Conservation (phyloP, 2,797 vertebrate genomes). For the Podargus strigoides region DNA sequence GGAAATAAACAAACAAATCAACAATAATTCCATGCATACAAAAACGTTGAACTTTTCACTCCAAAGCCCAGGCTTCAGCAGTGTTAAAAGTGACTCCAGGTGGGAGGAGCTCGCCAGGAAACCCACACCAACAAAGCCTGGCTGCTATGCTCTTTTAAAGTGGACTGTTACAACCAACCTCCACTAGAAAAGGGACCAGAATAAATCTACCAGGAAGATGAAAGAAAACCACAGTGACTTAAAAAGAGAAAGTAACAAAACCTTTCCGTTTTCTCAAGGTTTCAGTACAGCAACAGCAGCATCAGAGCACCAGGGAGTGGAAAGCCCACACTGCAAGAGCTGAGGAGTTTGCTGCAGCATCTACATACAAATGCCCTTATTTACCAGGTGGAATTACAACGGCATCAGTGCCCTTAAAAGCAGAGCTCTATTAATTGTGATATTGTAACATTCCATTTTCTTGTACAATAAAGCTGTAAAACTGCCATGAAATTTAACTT, state of each 20-base stretch:
- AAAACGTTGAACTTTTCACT: background rate
- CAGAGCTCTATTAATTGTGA: background rate
- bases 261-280: rapidly evolving
- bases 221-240: background rate
- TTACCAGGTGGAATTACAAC: background rate
- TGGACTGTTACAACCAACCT: background rate
- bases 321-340: background rate
- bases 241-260: background rate
- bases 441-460: background rate
- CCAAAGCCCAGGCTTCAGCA: background rate
- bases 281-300: background rate
- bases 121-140: background rate
- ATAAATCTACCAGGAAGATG: background rate
- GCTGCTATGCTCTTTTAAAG: background rate
- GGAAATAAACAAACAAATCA: background rate
- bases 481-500: background rate
- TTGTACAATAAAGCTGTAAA: background rate
- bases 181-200: background rate
- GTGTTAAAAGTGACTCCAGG: background rate
- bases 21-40: background rate
- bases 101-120: background rate
- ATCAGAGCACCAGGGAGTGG: background rate
- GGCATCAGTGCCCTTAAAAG: background rate
- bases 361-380: background rate
- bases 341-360: background rate